phyloP scores from a whole-genome alignment of 2,113 vertebrate genomes.

The Stegostoma tigrinum region DNA sequence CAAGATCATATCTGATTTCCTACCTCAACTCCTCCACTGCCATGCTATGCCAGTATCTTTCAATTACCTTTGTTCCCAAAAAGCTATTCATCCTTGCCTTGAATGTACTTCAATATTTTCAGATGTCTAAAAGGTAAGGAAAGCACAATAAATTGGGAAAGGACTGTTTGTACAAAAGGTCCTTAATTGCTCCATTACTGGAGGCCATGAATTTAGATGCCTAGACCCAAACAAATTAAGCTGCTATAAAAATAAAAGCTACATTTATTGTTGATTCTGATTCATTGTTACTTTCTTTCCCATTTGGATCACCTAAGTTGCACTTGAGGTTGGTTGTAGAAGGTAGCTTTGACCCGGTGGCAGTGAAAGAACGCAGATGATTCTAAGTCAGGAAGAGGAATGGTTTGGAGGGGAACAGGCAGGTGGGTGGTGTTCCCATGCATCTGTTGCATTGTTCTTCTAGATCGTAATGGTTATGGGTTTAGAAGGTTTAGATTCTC shows the following conservation, averaged over 20 bases:
- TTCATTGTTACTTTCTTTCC: neutral
- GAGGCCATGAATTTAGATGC: too few species aligned
- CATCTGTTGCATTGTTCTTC: too few species aligned
- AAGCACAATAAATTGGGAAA: neutral
- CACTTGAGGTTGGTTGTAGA: neutral
- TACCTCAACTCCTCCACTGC: neutral
- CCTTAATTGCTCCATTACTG: neutral
- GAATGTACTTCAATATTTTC: neutral
- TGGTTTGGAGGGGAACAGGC: too few species aligned
- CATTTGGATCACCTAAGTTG: neutral
- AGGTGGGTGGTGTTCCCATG: too few species aligned
- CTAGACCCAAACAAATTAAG: neutral
- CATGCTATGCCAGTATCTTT: neutral
- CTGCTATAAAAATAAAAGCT: neutral
- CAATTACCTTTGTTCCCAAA: neutral
- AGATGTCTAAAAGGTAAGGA: neutral
- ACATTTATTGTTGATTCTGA: neutral
- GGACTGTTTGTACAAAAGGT: neutral
- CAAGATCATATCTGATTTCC: neutral
- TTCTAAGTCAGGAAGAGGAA: too few species aligned
- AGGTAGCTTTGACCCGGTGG: neutral
- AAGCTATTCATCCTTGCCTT: neutral
- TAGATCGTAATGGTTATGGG: too few species aligned
- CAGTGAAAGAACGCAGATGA: too few species aligned
- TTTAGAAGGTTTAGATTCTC: neutral